Evolutionary conservation across 2,113 vertebrate genomes (phyloP).

Genomic region (Pitta sordida): DNA sequence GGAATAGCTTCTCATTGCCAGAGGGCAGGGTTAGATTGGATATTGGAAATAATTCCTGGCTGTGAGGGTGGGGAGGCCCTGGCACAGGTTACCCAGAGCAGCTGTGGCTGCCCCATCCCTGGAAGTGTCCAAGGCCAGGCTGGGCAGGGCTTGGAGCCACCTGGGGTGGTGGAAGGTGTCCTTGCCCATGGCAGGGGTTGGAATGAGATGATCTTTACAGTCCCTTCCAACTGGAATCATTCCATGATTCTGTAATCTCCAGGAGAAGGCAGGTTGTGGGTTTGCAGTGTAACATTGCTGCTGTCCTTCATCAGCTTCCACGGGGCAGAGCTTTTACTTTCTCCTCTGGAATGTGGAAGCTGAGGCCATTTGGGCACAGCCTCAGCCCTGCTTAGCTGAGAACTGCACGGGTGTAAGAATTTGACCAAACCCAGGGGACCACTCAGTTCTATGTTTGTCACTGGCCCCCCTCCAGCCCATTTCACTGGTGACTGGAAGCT

Average conservation of each 20-base stretch:
- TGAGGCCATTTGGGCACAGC: background rate
- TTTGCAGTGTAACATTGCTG: background rate
- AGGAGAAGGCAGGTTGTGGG: background rate
- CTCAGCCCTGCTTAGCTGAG: background rate
- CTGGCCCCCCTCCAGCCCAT: background rate
- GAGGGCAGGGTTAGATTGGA: background rate
- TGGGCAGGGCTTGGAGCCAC: background rate
- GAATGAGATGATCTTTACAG: rapidly evolving
- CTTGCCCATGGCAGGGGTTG: background rate
- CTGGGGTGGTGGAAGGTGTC: background rate
- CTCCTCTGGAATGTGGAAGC: background rate
- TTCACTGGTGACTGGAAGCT: background rate
- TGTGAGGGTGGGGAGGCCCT: background rate
- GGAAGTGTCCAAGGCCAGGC: background rate
- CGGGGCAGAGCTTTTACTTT: background rate
- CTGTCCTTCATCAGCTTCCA: background rate
- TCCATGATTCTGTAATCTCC: no score
- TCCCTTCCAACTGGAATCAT: background rate
- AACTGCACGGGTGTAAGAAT: background rate
- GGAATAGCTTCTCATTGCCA: background rate
- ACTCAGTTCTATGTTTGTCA: background rate
- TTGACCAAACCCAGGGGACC: background rate
- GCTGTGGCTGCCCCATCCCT: background rate
- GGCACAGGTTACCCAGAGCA: background rate
- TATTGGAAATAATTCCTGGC: background rate